These are phyloP conservation scores for Acanthisitta chloris DNA, from an alignment of 2,113 vertebrate species.

Conservation along the genomic window DNA sequence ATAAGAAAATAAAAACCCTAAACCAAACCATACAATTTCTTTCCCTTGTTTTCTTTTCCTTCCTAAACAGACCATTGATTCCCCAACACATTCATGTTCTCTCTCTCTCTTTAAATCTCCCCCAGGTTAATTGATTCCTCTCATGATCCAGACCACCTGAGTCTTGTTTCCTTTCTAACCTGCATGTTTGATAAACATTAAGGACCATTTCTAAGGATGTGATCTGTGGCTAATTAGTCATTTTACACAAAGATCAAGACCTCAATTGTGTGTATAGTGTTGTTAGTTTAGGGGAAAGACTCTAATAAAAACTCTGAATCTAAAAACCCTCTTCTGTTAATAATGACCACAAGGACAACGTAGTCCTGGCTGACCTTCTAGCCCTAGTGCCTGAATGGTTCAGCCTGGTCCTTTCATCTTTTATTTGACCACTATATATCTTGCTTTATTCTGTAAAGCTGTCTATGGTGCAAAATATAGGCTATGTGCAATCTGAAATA, in stretches of 20 bases:
- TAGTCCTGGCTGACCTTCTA: neutral
- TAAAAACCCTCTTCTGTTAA: neutral
- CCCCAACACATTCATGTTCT: neutral
- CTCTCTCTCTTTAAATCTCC: neutral
- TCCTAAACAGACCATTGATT: neutral
- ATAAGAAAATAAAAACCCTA: rapidly evolving
- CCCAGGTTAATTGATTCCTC: neutral
- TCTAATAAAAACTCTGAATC: neutral
- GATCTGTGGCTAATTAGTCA: neutral
- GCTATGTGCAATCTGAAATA: neutral
- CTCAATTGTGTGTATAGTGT: neutral
- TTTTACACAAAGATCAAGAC: neutral
- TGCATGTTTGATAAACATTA: neutral
- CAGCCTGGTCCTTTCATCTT: neutral
- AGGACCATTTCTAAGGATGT: neutral
- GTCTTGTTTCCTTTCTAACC: neutral
- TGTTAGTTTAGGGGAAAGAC: neutral
- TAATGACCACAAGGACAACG: neutral
- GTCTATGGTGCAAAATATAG: neutral
- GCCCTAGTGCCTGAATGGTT: neutral
- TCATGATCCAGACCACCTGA: neutral
- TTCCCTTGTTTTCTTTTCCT: neutral
- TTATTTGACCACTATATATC: neutral
- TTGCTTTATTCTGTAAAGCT: neutral
- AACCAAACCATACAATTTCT: rapidly evolving